A percentile compares a stretch with the other conserved stretches of the same genome.
phyloP scores from a whole-genome alignment of 2,888 invertebrate genomes.

The Xiphydria camelus region DNA sequence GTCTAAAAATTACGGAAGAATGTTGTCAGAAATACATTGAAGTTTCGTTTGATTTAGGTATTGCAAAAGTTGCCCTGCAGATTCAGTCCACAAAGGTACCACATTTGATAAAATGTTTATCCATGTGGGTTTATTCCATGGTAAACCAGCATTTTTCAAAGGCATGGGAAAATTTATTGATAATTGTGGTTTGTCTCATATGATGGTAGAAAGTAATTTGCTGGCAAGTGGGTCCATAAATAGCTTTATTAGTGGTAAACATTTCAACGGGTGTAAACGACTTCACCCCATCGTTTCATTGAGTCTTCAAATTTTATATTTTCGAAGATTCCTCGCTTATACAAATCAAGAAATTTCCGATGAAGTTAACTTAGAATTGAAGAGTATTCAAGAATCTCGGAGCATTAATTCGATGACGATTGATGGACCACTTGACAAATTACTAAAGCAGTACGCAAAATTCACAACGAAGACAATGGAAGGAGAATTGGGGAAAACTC shows the following conservation, averaged over 20 bases:
- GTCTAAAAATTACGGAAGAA: slow-evolving; percentile 29
- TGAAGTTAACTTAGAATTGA: too few relatives aligned
- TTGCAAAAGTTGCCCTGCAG: slow-evolving; percentile 22
- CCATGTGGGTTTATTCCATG: slow-evolving; percentile 24
- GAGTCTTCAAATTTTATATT: slow-evolving; percentile 32
- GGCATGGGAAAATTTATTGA: slow-evolving; percentile 22
- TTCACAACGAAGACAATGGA: slow-evolving; percentile 26
- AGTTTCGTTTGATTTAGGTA: slow-evolving; percentile 26
- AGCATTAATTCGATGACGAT: too few relatives aligned
- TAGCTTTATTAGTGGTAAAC: slow-evolving; percentile 33
- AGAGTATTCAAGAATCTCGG: too few relatives aligned
- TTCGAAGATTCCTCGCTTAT: slow-evolving; percentile 28
- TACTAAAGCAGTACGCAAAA: slow-evolving; percentile 25
- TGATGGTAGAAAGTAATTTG: slow-evolving; percentile 30
- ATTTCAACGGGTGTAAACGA: slow-evolving; percentile 41
- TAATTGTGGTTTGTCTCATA: slow-evolving; percentile 32
- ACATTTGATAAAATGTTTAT: slow-evolving; percentile 23
- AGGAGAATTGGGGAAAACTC: slow-evolving; percentile 40
- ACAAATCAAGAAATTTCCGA: too few relatives aligned
- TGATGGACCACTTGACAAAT: too few relatives aligned
- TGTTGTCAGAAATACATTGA: slow-evolving; percentile 25
- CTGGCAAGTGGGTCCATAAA: slow-evolving; percentile 37
- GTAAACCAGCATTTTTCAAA: slow-evolving; percentile 24
- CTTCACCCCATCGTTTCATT: slow-evolving; percentile 27
- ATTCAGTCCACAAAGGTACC: slow-evolving; percentile 20